Conservation (phyloP, 92 coral and sea anemone genomes). For the Heliopora coerulea region DNA sequence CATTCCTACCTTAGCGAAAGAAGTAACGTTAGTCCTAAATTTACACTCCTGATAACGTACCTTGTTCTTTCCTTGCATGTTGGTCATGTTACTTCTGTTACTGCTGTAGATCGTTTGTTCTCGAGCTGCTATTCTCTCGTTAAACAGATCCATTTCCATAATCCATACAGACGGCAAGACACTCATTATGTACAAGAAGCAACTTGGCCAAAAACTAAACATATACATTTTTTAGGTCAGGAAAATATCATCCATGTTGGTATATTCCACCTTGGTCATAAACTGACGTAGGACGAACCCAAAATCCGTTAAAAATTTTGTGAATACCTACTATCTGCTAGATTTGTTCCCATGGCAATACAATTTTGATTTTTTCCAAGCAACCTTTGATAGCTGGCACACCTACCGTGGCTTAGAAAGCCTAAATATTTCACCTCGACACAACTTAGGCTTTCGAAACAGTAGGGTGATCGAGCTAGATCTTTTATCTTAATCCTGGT, state of each 20-base stretch:
- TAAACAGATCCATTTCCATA: constrained; percentile 56
- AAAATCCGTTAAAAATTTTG: background rate
- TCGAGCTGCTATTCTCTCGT: constrained; percentile 38
- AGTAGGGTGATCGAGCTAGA: no score
- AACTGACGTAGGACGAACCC: background rate
- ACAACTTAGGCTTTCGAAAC: no score
- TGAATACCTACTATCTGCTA: no score
- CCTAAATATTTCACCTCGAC: no score
- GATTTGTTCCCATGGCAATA: no score
- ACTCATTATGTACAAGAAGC: constrained; percentile 75
- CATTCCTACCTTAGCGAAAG: no score
- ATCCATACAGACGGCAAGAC: constrained; percentile 80
- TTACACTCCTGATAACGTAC: background rate
- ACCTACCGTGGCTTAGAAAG: no score
- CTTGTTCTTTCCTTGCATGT: background rate
- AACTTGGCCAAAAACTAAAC: constrained; percentile 87
- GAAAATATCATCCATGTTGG: background rate
- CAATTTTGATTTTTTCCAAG: no score
- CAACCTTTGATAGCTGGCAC: no score
- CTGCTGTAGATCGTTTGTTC: background rate
- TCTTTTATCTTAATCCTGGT: no score
- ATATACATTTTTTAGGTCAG: background rate
- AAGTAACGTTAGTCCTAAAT: no score
- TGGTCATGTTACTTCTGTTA: background rate
- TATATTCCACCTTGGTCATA: background rate